Conservation (phyloP, 2,888 invertebrate genomes). For the Salticus scenicus region DNA sequence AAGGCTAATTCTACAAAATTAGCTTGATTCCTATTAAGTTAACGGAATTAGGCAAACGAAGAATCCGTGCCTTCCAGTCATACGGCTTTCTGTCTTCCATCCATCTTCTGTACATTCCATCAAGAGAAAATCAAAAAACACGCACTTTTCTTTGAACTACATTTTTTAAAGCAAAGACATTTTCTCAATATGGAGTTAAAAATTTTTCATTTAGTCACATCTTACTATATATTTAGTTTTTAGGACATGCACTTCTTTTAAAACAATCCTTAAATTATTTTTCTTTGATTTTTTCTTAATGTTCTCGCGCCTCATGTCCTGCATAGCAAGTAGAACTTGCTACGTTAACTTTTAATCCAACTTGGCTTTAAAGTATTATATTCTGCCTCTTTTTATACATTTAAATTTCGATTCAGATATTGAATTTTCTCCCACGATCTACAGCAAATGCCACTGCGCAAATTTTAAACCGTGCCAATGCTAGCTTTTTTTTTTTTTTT, state of each 20-base stretch:
- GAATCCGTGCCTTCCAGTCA: constrained; percentile 59
- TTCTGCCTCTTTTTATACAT: not conserved
- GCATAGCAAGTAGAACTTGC: constrained; percentile 62
- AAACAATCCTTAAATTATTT: constrained; percentile 28
- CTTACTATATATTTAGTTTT: not conserved
- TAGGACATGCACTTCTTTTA: not conserved
- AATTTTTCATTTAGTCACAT: not conserved
- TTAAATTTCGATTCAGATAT: not conserved
- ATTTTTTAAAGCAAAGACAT: not conserved
- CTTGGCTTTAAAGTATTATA: constrained; percentile 21
- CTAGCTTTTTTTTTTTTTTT: constrained; percentile 60
- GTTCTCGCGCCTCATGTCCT: not conserved
- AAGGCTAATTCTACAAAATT: constrained; percentile 80
- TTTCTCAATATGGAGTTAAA: not conserved
- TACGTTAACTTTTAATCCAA: not conserved
- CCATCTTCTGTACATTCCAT: constrained; percentile 67
- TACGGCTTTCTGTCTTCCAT: constrained; percentile 43
- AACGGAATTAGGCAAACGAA: constrained; percentile 27
- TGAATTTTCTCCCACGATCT: not conserved
- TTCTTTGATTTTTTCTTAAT: not conserved
- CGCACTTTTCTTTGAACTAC: constrained; percentile 1
- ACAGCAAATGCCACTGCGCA: constrained; percentile 52
- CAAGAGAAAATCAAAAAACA: constrained; percentile 19
- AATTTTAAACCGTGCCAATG: constrained; percentile 64
- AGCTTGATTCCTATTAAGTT: not conserved